Evolutionary conservation across 2,888 invertebrate species (phyloP).

Genomic region (Leucophenga maculata): DNA sequence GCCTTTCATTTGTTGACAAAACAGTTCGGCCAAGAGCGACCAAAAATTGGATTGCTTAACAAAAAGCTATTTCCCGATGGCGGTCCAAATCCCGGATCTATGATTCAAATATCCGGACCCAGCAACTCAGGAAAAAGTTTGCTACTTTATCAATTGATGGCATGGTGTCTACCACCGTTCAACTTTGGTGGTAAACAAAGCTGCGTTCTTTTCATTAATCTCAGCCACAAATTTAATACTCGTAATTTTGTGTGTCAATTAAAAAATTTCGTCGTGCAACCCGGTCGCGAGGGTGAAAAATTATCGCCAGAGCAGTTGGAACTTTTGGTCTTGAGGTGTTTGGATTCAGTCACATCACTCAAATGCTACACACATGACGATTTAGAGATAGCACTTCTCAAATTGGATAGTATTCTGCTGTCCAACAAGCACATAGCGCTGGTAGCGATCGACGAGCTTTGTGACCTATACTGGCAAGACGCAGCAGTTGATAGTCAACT

Average conservation of each 20-base stretch:
- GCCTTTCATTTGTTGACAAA: conserved; percentile 25
- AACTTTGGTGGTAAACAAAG: conserved; percentile 71
- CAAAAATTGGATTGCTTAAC: conserved; percentile 37
- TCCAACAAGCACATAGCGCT: conserved; percentile 71
- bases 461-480: conserved; percentile 73
- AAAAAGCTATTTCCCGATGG: conserved; percentile 46
- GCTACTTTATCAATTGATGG: conserved; percentile 73
- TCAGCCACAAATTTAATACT: conserved; percentile 73
- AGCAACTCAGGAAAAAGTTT: conserved; percentile 73
- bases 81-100: conserved; percentile 69
- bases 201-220: conserved; percentile 73
- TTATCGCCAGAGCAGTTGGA: conserved; percentile 37
- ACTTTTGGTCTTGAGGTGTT: conserved; percentile 35
- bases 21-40: conserved; percentile 38
- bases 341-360: conserved; percentile 47
- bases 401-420: conserved; percentile 69
- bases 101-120: conserved; percentile 74
- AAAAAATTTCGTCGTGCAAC: conserved; percentile 54
- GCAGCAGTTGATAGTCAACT: conserved; percentile 36
- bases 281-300: conserved; percentile 1
- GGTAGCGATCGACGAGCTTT: conserved; percentile 73
- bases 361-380: conserved; percentile 53
- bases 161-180: conserved; percentile 72
- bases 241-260: conserved; percentile 68
- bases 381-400: conserved; percentile 50